A percentile compares a stretch with the other conserved stretches of the same genome.
These are phyloP conservation scores for Sialis lutaria DNA, from an alignment of 2,888 invertebrate species.

Conservation along the genomic window DNA sequence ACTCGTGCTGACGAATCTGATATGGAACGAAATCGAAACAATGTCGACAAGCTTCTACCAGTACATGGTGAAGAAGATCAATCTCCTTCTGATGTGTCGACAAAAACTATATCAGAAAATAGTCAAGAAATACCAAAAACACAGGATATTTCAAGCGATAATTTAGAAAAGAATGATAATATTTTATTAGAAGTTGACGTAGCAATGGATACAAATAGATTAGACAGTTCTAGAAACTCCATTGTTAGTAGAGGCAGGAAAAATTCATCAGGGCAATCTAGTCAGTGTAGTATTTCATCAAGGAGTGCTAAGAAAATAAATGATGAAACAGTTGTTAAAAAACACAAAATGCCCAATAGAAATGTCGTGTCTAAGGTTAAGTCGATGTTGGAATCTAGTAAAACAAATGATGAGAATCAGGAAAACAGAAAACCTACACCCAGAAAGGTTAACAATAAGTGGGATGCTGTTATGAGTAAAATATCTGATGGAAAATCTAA, in stretches of 20 bases:
- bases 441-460: slow-evolving; percentile 45
- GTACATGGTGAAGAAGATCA: slow-evolving; percentile 27
- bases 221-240: slow-evolving; percentile 9
- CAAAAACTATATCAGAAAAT: slow-evolving; percentile 34
- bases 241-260: slow-evolving; percentile 5
- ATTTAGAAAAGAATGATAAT: slow-evolving; percentile 13
- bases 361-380: slow-evolving; percentile 63
- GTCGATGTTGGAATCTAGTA: slow-evolving; percentile 43
- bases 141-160: slow-evolving; percentile 8
- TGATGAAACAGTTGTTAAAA: slow-evolving; percentile 26
- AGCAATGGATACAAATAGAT: slow-evolving; percentile 4
- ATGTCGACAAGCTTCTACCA: slow-evolving; percentile 11
- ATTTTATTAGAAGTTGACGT: background rate
- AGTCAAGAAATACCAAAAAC: slow-evolving; percentile 23
- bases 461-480: slow-evolving; percentile 74
- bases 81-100: slow-evolving; percentile 43
- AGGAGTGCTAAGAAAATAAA: slow-evolving; percentile 11
- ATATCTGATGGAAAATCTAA: slow-evolving; percentile 54
- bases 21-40: slow-evolving; percentile 17
- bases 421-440: slow-evolving; percentile 33
- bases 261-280: slow-evolving; percentile 15
- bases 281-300: slow-evolving; percentile 16
- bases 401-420: slow-evolving; percentile 33
- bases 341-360: slow-evolving; percentile 61
- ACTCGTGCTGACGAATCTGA: slow-evolving; percentile 26